These are phyloP conservation scores for Lymantria monacha DNA, from an alignment of 2,888 invertebrate species.

Conservation along the genomic window DNA sequence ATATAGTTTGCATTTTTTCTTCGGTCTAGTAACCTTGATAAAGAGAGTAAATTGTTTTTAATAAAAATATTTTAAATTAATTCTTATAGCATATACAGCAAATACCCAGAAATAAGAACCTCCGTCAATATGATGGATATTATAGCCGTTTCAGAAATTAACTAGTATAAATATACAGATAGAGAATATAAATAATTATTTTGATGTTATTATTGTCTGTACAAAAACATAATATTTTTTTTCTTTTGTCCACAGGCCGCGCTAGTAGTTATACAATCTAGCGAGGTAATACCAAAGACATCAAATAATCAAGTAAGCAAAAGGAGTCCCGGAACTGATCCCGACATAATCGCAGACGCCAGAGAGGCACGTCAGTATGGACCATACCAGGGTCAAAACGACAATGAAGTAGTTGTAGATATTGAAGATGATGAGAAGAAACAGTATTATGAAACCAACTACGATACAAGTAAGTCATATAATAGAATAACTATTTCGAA, in stretches of 20 bases:
- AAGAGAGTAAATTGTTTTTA: too few relatives aligned
- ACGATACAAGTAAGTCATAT: conserved; percentile 86
- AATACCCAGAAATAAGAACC: too few relatives aligned
- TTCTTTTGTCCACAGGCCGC: conserved; percentile 57
- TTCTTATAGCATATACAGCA: too few relatives aligned
- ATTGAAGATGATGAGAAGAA: conserved; percentile 88
- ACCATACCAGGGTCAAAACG: conserved; percentile 40
- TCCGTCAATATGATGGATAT: too few relatives aligned
- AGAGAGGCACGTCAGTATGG: conserved; percentile 50
- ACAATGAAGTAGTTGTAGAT: conserved; percentile 86
- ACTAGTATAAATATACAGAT: too few relatives aligned
- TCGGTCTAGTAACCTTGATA: too few relatives aligned
- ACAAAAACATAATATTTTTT: not conserved
- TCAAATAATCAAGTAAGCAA: not conserved
- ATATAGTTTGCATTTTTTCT: too few relatives aligned
- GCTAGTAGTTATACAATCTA: conserved; percentile 61
- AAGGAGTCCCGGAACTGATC: conserved; percentile 15
- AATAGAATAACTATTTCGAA: too few relatives aligned
- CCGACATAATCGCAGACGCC: conserved; percentile 34
- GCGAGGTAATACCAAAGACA: conserved; percentile 48
- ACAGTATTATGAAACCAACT: conserved; percentile 89
- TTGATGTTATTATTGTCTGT: too few relatives aligned
- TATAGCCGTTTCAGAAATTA: too few relatives aligned
- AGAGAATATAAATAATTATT: too few relatives aligned
- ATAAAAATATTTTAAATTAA: too few relatives aligned